Evolutionary conservation across 2,888 invertebrate species (phyloP).

Genomic region (Eumacrocentrus americanus): DNA sequence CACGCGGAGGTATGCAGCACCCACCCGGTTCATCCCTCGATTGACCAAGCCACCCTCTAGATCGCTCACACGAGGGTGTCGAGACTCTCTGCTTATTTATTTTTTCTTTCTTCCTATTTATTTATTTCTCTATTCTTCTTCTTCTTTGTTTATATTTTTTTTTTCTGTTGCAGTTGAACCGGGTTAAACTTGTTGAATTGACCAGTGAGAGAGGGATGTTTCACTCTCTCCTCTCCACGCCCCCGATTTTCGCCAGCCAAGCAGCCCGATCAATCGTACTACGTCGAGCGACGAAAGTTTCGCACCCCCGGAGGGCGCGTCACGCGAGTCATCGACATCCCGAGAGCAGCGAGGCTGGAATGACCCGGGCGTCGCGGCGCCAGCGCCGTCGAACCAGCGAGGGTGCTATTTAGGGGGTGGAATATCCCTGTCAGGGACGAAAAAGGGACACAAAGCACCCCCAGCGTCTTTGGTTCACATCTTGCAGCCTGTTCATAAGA

Average conservation of each 20-base stretch:
- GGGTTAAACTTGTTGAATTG: background rate
- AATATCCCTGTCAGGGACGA: background rate
- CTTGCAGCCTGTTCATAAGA: too few species aligned
- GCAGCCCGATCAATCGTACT: constrained; percentile 37
- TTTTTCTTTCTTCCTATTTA: background rate
- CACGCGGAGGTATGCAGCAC: constrained; percentile 3
- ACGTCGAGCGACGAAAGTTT: constrained; percentile 35
- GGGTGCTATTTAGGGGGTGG: background rate
- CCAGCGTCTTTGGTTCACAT: too few species aligned
- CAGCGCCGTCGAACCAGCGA: constrained; percentile 46
- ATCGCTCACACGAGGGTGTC: background rate
- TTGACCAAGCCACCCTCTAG: constrained; percentile 3
- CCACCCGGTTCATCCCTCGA: background rate
- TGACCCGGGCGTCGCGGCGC: constrained; percentile 59
- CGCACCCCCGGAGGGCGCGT: constrained; percentile 56
- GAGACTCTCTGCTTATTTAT: background rate
- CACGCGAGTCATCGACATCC: constrained; percentile 56
- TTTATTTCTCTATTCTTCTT: too few species aligned
- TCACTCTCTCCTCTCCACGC: background rate
- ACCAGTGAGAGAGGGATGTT: too few species aligned
- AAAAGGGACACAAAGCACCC: too few species aligned
- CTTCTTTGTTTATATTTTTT: too few species aligned
- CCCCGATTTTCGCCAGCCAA: constrained; percentile 27
- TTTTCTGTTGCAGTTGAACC: too few species aligned
- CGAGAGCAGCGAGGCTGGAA: constrained; percentile 55